Percentiles rank a stretch among this genome's conserved stretches.
These are phyloP conservation scores for Datnioides undecimradiatus DNA, from an alignment of 2,113 vertebrate species.

Conservation along the genomic window DNA sequence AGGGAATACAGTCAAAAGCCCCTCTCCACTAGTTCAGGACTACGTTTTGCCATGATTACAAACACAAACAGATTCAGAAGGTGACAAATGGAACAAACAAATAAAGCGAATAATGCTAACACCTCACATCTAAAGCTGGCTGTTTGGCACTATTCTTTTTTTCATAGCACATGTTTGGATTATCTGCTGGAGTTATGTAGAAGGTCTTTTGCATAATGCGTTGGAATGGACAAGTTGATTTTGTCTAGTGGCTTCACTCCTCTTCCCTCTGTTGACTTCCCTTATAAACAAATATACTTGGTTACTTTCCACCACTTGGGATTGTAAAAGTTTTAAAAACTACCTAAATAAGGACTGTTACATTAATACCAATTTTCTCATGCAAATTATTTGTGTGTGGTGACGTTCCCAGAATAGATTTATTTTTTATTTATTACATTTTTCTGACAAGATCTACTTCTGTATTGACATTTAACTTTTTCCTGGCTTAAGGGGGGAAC, in stretches of 20 bases:
- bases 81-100: no score
- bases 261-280: not conserved
- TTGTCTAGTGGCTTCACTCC: not conserved
- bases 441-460: slow-evolving; percentile 12
- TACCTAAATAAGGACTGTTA: not conserved
- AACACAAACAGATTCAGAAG: no score
- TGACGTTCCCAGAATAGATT: slow-evolving; percentile 19
- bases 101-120: no score
- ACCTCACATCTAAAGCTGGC: no score
- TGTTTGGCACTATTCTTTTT: no score
- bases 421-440: no score
- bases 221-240: not conserved
- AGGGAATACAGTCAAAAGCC: no score
- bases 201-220: no score
- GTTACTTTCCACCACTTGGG: not conserved
- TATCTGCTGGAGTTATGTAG: no score
- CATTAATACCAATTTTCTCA: not conserved
- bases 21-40: no score
- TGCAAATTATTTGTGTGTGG: not conserved
- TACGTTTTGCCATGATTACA: no score
- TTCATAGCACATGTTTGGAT: no score
- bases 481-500: slow-evolving; percentile 37
- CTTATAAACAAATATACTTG: not conserved
- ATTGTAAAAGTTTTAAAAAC: not conserved
- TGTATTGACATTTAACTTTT: slow-evolving; percentile 50